Percentiles rank a stretch among this genome's conserved stretches.
phyloP scores from a whole-genome alignment of 2,113 vertebrate species.

The Pseudopipra pipra region DNA sequence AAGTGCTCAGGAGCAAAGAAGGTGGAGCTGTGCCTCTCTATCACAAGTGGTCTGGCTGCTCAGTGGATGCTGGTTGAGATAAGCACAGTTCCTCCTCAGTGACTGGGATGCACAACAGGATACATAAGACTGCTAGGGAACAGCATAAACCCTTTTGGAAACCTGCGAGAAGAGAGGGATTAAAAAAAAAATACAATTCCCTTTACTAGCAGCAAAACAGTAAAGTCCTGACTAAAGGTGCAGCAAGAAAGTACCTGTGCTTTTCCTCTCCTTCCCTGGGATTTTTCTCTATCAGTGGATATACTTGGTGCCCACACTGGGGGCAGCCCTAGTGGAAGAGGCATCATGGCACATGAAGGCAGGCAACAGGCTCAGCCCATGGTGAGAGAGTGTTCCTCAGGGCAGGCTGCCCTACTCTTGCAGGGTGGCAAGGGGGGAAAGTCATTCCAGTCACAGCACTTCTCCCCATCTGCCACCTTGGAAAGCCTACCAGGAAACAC shows the following conservation, averaged over 20 bases:
- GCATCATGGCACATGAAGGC: rapidly evolving
- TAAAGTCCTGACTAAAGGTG: neutral
- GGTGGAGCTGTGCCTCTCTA: neutral
- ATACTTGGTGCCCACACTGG: neutral
- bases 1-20: neutral
- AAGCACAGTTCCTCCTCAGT: neutral
- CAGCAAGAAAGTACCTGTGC: neutral
- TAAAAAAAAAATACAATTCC: neutral
- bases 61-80: neutral
- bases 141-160: neutral
- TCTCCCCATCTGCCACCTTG: neutral
- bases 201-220: neutral
- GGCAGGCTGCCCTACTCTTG: neutral
- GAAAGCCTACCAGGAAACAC: neutral
- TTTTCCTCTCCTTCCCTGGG: neutral
- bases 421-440: neutral
- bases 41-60: neutral
- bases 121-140: neutral
- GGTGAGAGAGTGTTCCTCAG: neutral
- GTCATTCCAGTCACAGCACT: neutral
- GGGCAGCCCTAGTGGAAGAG: neutral
- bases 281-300: neutral
- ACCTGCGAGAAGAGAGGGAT: neutral
- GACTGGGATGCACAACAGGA: neutral
- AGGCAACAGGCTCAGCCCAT: neutral